Evolutionary conservation across 2,113 vertebrate species (phyloP), one percentile per base, ranked within the genome.

Genomic region (Sardina pilchardus): DNA sequence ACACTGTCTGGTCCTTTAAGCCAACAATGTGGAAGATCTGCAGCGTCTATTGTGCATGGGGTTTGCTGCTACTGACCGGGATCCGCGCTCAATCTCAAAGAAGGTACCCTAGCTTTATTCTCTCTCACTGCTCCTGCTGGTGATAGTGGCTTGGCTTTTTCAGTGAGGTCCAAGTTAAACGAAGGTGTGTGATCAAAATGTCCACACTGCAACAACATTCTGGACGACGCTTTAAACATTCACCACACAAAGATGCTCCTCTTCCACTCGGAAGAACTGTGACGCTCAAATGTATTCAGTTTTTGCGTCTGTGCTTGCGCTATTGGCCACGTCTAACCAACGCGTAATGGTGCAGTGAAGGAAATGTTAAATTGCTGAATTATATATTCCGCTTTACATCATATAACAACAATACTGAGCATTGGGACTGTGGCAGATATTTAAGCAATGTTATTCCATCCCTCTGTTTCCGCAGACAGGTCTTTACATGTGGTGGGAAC

Each of bases 401-500:
- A 59, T 24, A 78, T 78, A 14, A 0, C 71, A 78, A 12, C 30
- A 78, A 17, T 17, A 6, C 16, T 78, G 71, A 75, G 30, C 71
- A 78, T 34, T 17, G 10, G 10, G 30, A 36, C 34, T 14, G 30
- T 36, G 3, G 12, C 34, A 78, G 9, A 78, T 36, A 36, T 78
- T 78, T 78, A 78, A 78, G 71, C 71, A 36, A 36, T 78, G 63
- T 2, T 75, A 21, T 82, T 17, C 24, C 19, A 7, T 50, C 24
- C 42, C 78, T 86, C 19, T 45, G 67, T 19, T 71, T 85, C 81
- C 21, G 63, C 90, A 99, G 98, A 94, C 95, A 95, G 89, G 89
- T 89, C 50, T 99, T 99, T 93, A 93, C 96, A 85, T 99, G 98
- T 92, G 98, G 98, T 8, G 98, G 98, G 89, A 95, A 96, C 93